Percentiles rank a stretch among this genome's conserved stretches.
Evolutionary conservation across 2,113 vertebrate genomes (phyloP).

Genomic region (Corythornis vintsioides): DNA sequence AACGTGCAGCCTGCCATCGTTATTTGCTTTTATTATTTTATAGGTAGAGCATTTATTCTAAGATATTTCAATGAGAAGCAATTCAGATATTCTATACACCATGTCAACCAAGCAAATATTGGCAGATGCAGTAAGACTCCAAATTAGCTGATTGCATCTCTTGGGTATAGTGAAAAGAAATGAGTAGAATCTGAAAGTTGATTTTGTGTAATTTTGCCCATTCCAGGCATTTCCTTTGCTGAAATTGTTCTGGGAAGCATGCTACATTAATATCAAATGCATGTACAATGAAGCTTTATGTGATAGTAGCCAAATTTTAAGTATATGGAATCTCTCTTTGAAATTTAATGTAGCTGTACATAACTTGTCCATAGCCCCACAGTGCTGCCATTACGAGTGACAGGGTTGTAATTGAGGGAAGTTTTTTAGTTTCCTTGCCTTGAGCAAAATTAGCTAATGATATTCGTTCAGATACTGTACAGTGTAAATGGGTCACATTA

Average conservation of each 20-base stretch:
- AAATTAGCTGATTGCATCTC: background rate
- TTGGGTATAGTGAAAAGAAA: background rate
- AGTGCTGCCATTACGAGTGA: background rate
- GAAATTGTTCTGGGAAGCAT: background rate
- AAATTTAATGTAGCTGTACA: background rate
- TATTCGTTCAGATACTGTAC: constrained; percentile 67
- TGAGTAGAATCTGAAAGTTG: background rate
- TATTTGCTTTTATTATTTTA: background rate
- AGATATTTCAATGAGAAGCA: background rate
- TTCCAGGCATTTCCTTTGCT: background rate
- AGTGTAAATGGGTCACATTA: constrained; percentile 72
- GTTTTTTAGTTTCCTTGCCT: constrained; percentile 64
- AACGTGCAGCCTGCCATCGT: background rate
- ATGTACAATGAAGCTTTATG: background rate
- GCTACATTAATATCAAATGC: background rate
- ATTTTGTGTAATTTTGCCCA: background rate
- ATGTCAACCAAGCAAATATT: background rate
- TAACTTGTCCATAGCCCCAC: background rate
- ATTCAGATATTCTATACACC: background rate
- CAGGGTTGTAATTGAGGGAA: constrained; percentile 41
- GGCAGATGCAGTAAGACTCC: background rate
- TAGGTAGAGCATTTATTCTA: background rate
- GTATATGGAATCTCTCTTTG: constrained; percentile 5
- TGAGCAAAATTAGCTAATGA: constrained; percentile 73
- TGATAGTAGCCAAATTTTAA: constrained; percentile 6